Percentiles rank a stretch among this genome's conserved stretches.
Conservation (phyloP, 2,113 vertebrate genomes). For the Triplophysa rosa region DNA sequence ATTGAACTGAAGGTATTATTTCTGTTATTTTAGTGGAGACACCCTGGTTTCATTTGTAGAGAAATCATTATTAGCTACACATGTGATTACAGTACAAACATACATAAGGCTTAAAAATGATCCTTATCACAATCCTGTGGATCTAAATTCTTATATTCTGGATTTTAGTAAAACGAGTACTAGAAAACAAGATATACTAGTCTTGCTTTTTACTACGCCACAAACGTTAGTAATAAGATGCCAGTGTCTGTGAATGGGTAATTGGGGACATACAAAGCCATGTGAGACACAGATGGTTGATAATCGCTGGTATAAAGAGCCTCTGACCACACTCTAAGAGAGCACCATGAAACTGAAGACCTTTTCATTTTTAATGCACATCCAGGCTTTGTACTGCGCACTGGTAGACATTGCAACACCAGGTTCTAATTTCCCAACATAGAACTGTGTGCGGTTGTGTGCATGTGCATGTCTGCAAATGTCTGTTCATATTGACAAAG, state of each 20-base stretch:
- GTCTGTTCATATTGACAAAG: constrained; percentile 10
- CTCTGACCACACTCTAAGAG: constrained; percentile 42
- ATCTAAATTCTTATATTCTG: not conserved
- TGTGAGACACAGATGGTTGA: constrained; percentile 44
- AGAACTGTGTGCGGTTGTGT: constrained; percentile 14
- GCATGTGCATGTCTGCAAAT: constrained; percentile 33
- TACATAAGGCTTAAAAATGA: not conserved
- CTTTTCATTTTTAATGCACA: constrained; percentile 54
- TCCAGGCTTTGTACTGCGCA: constrained; percentile 35
- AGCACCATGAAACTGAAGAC: constrained; percentile 53
- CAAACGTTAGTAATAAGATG: constrained; percentile 46
- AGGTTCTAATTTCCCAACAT: constrained; percentile 43
- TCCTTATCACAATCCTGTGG: not conserved
- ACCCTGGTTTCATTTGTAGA: no score
- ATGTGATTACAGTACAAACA: not conserved
- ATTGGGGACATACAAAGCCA: constrained; percentile 51
- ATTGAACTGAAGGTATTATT: no score
- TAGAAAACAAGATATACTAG: not conserved
- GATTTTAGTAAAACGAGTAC: constrained; percentile 7
- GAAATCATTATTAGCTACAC: not conserved
- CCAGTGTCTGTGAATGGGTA: constrained; percentile 43
- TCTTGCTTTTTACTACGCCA: constrained; percentile 25
- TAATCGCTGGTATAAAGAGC: constrained; percentile 43
- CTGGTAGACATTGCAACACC: constrained; percentile 8
- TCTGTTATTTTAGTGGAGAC: no score